Percentiles rank a stretch among this genome's conserved stretches.
Conservation (phyloP, 2,113 vertebrate genomes). For the Trichechus manatus region DNA sequence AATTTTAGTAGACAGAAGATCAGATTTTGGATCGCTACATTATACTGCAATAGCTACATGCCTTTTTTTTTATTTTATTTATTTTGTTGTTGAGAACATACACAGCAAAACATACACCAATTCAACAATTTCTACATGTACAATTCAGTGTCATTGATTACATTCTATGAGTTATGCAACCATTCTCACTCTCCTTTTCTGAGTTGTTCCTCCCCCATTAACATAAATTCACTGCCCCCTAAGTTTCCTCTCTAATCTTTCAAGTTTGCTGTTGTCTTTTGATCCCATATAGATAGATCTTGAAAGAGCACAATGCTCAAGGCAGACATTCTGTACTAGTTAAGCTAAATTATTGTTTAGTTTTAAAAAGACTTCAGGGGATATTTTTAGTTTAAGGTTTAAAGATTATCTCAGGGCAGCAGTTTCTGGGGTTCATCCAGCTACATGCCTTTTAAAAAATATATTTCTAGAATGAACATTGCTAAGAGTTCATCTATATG, state of each 20-base stretch:
- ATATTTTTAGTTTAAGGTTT: neutral
- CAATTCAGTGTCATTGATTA: neutral
- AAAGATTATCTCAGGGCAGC: neutral
- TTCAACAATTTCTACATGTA: neutral
- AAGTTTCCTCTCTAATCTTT: neutral
- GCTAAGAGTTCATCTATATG: neutral
- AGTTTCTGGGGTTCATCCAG: neutral
- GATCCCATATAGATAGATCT: neutral
- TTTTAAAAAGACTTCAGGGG: neutral
- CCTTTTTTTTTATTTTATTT: neutral
- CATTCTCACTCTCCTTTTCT: neutral
- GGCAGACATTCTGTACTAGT: neutral
- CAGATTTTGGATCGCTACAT: conserved; percentile 43
- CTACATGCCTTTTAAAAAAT: neutral
- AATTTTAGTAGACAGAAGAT: conserved; percentile 45
- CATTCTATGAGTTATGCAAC: neutral
- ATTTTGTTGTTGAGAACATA: neutral
- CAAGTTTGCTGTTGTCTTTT: neutral
- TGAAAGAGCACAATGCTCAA: neutral
- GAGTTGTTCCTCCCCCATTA: neutral
- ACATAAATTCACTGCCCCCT: neutral
- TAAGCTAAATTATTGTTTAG: neutral
- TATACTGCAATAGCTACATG: conserved; percentile 25
- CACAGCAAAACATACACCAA: neutral
- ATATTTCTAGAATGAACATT: conserved; percentile 46